Base-by-base conservation (phyloP, 1,140 invertebrate species). In the Anastrepha obliqua region DNA sequence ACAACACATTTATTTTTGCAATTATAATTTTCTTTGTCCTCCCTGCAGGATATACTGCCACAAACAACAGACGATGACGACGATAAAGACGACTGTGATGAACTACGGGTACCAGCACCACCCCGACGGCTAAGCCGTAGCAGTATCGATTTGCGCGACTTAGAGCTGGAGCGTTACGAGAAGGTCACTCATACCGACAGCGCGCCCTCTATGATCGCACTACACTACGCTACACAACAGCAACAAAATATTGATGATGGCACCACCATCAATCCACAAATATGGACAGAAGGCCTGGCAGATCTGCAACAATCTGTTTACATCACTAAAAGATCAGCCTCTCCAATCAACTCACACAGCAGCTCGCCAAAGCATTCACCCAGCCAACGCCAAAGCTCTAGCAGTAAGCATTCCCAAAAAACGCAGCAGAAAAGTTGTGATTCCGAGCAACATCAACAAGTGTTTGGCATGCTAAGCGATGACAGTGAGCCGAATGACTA, bases 101-200 rank as follows among this genome's bases (percentile, higher is more conserved):
- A 93, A 90, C 89, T 93, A 81, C 90, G 92, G 0, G 91, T 93
- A 29, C 93, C 93, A 6, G 93, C 93, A 86, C 92, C 93, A 60
- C 93, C 92, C 7, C 90, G 93, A 7, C 92, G 93, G 17, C 91
- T 93, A 0, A 93, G 92, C 86, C 90, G 93, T 51, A 93, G 93
- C 89, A 93, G 93, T 89, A 93, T 93, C 87, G 93, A 93, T 86
- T 90, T 93, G 86, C 91, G 93, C 44, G 93, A 93, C 89, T 87
- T 93, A 74, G 93, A 93, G 85, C 92, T 92, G 88, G 93, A 93
- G 86, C 93, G 91, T 39, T 92, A 93, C 58, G 92, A 93, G 62
- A 92, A 92, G 89, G 92, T 93, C 85, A 92, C 91, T 29, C 92
- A 93, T 86, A 93, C 92, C 60, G 92, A 93, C 87, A 93, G 92